Evolutionary conservation across 2,888 invertebrate species (phyloP).

Genomic region (Drymonia ruficornis): DNA sequence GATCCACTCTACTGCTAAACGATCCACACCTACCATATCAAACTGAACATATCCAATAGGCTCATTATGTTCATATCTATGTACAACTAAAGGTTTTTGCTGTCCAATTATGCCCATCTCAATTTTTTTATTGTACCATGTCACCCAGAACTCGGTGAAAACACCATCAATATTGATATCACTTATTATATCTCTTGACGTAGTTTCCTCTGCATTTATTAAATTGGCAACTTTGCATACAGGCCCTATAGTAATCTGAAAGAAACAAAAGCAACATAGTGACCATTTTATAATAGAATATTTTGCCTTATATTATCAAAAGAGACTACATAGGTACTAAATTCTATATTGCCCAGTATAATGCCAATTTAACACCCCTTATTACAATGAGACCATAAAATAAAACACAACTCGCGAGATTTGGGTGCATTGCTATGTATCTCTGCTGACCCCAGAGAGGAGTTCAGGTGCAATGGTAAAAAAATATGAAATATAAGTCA

Average conservation of each 20-base stretch:
- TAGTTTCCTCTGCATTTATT: background rate
- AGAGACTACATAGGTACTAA: no score
- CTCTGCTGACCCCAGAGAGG: no score
- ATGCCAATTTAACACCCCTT: no score
- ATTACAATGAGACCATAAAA: no score
- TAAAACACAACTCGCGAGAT: no score
- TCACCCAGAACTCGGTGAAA: conserved; percentile 37
- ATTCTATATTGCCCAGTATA: no score
- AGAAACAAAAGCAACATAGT: conserved; percentile 3
- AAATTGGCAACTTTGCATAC: conserved; percentile 18
- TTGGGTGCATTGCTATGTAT: no score
- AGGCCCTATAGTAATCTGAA: conserved; percentile 26
- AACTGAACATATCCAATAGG: conserved; percentile 48
- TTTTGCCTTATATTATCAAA: no score
- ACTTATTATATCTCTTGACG: background rate
- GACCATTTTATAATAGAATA: no score
- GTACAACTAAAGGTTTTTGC: conserved; percentile 20
- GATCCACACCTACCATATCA: conserved; percentile 15
- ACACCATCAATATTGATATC: conserved; percentile 9
- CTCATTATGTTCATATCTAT: conserved; percentile 9
- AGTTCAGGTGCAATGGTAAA: no score
- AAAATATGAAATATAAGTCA: no score
- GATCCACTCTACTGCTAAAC: conserved; percentile 27
- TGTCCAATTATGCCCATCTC: conserved; percentile 20
- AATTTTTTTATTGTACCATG: conserved; percentile 39